These are phyloP conservation scores for Aphodius sticticus DNA, from an alignment of 2,888 invertebrate genomes.

Conservation along the genomic window DNA sequence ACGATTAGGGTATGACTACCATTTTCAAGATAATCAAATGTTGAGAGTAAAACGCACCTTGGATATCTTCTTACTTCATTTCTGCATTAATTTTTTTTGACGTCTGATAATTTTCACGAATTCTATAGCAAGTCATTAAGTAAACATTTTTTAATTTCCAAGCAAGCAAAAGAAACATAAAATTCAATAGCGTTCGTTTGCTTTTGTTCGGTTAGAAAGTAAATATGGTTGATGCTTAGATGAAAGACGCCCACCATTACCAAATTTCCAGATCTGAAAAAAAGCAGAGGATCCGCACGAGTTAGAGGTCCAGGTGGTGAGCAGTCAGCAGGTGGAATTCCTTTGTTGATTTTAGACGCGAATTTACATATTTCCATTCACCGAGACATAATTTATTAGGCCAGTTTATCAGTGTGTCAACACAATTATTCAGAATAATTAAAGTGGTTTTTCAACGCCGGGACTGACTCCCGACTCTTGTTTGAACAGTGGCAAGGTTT, in stretches of 20 bases:
- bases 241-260: background rate
- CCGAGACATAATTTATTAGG: constrained; percentile 24
- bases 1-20: too few relatives aligned
- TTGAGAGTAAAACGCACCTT: too few relatives aligned
- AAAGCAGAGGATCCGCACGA: background rate
- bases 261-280: background rate
- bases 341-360: constrained; percentile 17
- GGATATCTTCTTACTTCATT: too few relatives aligned
- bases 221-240: background rate
- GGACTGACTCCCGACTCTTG: background rate
- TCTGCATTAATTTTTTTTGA: too few relatives aligned
- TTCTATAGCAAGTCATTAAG: too few relatives aligned
- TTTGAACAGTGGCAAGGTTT: background rate
- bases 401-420: constrained; percentile 33
- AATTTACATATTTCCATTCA: constrained; percentile 28
- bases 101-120: too few relatives aligned
- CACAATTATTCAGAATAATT: constrained; percentile 37
- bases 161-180: background rate
- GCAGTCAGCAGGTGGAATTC: constrained; percentile 8
- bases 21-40: too few relatives aligned
- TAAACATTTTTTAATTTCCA: background rate
- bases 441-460: constrained; percentile 29
- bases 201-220: background rate
- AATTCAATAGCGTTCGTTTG: background rate
- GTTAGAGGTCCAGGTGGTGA: background rate